phyloP scores from a whole-genome alignment of 2,888 invertebrate genomes.

The Harpalus rubripes region DNA sequence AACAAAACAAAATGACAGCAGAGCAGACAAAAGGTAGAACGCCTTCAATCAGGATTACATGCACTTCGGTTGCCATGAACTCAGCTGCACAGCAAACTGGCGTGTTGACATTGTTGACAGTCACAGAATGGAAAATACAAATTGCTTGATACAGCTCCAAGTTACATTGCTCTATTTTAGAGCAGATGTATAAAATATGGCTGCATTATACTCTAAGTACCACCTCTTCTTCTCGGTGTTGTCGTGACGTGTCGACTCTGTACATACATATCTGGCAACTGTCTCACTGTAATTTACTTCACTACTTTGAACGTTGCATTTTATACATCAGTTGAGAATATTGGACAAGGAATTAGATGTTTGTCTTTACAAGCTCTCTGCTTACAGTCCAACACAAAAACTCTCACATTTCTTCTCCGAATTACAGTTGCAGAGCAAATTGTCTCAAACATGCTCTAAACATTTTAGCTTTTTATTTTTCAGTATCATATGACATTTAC shows the following conservation, averaged over 20 bases:
- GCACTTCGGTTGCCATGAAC: slow-evolving; percentile 12
- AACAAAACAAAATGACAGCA: background rate
- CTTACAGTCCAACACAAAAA: slow-evolving; percentile 14
- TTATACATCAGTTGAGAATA: slow-evolving; percentile 47
- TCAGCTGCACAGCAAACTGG: slow-evolving; percentile 9
- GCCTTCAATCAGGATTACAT: slow-evolving; percentile 25
- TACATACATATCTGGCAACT: slow-evolving; percentile 55
- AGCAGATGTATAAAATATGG: slow-evolving; percentile 61
- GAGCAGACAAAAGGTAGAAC: slow-evolving; percentile 2
- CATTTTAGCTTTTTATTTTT: background rate
- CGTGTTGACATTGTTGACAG: slow-evolving; percentile 35
- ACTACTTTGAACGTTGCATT: slow-evolving; percentile 47
- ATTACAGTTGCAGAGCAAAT: slow-evolving; percentile 26
- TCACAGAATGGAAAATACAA: slow-evolving; percentile 15
- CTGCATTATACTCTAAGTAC: slow-evolving; percentile 43
- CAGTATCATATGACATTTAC: slow-evolving; percentile 1
- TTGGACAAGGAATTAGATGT: slow-evolving; percentile 46
- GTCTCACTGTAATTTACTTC: slow-evolving; percentile 62
- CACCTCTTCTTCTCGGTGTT: slow-evolving; percentile 14
- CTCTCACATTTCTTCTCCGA: slow-evolving; percentile 8
- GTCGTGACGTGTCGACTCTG: slow-evolving; percentile 24
- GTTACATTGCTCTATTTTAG: slow-evolving; percentile 47
- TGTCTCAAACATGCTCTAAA: slow-evolving; percentile 11
- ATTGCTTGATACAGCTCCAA: background rate
- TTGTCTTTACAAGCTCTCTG: slow-evolving; percentile 32